phyloP scores from a whole-genome alignment of 1,140 invertebrate species.

The Lethrus apterus region DNA sequence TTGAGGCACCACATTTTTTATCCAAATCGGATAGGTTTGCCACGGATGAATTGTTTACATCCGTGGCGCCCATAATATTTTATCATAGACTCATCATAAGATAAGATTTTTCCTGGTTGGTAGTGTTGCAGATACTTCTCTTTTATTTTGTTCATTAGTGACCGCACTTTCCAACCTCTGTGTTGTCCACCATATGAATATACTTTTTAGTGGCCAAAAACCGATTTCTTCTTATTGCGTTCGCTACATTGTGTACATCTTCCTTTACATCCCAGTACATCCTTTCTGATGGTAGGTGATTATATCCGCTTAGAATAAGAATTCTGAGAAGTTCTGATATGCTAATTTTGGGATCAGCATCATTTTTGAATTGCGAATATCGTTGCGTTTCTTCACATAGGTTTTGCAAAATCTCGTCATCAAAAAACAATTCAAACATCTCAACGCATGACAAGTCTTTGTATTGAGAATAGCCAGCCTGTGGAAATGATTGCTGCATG shows the following conservation, averaged over 20 bases:
- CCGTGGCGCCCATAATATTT: conserved; percentile 35
- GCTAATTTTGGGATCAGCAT: too few relatives aligned
- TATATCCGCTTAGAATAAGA: conserved; percentile 5
- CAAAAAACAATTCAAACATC: too few relatives aligned
- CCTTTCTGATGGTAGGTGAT: background rate
- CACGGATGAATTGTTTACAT: conserved; percentile 34
- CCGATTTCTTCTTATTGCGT: too few relatives aligned
- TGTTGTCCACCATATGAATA: too few relatives aligned
- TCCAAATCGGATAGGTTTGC: conserved; percentile 35
- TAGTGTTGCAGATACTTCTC: conserved; percentile 24
- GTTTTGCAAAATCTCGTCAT: too few relatives aligned
- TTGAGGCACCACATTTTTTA: conserved; percentile 37
- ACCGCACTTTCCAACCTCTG: conserved; percentile 28
- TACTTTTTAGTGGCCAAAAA: too few relatives aligned
- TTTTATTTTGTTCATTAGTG: conserved; percentile 25
- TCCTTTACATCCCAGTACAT: background rate
- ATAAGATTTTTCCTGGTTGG: conserved; percentile 27
- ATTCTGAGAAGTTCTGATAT: conserved; percentile 1
- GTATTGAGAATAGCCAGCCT: too few relatives aligned
- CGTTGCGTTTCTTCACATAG: too few relatives aligned
- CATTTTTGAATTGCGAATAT: too few relatives aligned
- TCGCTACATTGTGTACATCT: conserved; percentile 12
- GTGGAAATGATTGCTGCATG: too few relatives aligned
- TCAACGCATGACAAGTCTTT: too few relatives aligned
- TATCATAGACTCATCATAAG: conserved; percentile 38